These are phyloP conservation scores for Microcebus ravelobensis DNA, from an alignment of 2,113 vertebrate species.

Conservation along the genomic window DNA sequence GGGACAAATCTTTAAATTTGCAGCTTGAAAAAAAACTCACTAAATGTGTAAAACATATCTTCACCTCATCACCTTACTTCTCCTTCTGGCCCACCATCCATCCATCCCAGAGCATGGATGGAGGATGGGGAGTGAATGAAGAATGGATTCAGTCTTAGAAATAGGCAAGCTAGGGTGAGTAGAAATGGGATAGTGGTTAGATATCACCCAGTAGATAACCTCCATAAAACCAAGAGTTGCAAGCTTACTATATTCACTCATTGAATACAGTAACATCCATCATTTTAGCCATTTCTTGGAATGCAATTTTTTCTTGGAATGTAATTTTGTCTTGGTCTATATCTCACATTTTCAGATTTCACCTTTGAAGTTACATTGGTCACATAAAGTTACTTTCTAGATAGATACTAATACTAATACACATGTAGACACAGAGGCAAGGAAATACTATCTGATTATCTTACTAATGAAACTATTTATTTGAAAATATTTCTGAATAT, in stretches of 20 bases:
- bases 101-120: not conserved
- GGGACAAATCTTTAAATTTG: not conserved
- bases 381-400: conserved; percentile 22
- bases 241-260: not conserved
- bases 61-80: not conserved
- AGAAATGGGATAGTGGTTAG: not conserved
- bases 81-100: not conserved
- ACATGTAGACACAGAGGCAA: not conserved
- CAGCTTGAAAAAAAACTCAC: not conserved
- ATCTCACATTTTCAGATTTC: not conserved
- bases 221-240: not conserved
- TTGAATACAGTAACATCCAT: not conserved
- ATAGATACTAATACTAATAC: not conserved
- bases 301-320: not conserved
- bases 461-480: not conserved
- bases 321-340: not conserved
- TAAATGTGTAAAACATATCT: not conserved
- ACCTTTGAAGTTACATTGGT: not conserved
- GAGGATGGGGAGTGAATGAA: not conserved
- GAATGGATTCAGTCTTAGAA: not conserved
- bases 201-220: not conserved
- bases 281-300: not conserved
- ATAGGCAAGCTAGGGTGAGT: not conserved
- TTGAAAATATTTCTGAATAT: conserved; percentile 24
- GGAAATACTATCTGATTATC: not conserved